Evolutionary conservation across 2,797 vertebrate species (phyloP).

Genomic region (Hemibagrus guttatus): DNA sequence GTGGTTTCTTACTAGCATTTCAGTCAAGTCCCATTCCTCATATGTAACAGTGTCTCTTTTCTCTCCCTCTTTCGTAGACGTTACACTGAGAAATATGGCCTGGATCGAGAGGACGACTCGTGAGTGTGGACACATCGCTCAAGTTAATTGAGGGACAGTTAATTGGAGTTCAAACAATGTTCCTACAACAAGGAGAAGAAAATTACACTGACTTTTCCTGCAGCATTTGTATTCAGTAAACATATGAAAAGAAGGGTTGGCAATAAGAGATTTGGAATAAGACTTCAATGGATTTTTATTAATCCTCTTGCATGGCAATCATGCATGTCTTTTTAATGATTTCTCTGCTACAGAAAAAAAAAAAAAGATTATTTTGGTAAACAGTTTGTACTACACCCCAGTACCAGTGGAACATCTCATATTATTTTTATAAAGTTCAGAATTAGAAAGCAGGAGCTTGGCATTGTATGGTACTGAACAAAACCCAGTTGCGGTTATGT

Average conservation of each 20-base stretch:
- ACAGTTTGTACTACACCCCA: constrained; percentile 81
- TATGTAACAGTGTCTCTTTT: constrained; percentile 25
- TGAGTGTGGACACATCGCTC: constrained; percentile 60
- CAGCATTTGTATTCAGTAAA: constrained; percentile 50
- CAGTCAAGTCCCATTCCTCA: background rate
- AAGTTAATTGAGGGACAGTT: background rate
- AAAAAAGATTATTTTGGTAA: constrained; percentile 79
- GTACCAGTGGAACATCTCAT: constrained; percentile 80
- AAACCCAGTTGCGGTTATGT: constrained; percentile 52
- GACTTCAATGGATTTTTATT: constrained; percentile 70
- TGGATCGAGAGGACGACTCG: constrained; percentile 69
- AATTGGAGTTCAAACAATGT: constrained; percentile 52
- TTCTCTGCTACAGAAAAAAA: constrained; percentile 70
- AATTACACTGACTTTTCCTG: constrained; percentile 39
- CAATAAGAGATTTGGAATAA: constrained; percentile 30
- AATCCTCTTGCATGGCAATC: constrained; percentile 71
- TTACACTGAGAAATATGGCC: constrained; percentile 79
- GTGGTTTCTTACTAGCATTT: background rate
- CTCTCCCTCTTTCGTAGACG: constrained; percentile 63
- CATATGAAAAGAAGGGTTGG: constrained; percentile 54
- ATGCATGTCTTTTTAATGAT: constrained; percentile 80
- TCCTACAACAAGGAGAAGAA: constrained; percentile 55
- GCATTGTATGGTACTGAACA: constrained; percentile 66
- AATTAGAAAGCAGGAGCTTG: constrained; percentile 65
- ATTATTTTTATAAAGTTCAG: constrained; percentile 81